Percentiles rank a stretch among this genome's conserved stretches.
Conservation (phyloP, 2,113 vertebrate species). For the Laticauda colubrina region DNA sequence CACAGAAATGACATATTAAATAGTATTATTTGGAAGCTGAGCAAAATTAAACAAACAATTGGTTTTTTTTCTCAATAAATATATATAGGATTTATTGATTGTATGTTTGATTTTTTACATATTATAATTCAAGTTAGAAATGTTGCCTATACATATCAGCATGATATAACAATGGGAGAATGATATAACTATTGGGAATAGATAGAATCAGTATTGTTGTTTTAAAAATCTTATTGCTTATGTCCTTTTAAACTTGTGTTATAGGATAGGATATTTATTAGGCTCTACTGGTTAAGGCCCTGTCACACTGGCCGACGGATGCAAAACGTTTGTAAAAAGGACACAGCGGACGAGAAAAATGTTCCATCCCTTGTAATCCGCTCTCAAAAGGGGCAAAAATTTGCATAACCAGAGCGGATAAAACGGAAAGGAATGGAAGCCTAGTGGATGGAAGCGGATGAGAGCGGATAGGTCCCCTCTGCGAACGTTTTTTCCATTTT, state of each 20-base stretch:
- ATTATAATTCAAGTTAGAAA: neutral
- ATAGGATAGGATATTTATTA: conserved; percentile 38
- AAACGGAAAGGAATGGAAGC: too few relatives aligned
- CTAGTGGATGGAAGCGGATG: too few relatives aligned
- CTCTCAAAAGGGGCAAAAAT: too few relatives aligned
- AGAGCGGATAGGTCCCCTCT: too few relatives aligned
- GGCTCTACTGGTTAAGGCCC: neutral
- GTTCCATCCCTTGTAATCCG: too few relatives aligned
- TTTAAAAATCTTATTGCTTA: conserved; percentile 10
- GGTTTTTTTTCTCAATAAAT: neutral
- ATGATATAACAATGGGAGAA: neutral
- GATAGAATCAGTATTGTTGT: conserved; percentile 20
- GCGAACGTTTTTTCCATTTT: too few relatives aligned
- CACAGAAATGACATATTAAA: neutral
- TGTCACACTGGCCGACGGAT: too few relatives aligned
- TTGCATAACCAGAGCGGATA: too few relatives aligned
- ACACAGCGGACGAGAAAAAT: too few relatives aligned
- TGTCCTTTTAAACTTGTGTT: conserved; percentile 37
- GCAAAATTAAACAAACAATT: neutral
- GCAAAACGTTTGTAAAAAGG: too few relatives aligned
- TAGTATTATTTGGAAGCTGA: neutral
- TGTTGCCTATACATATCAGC: conserved; percentile 3
- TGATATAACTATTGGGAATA: neutral
- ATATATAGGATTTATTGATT: neutral
- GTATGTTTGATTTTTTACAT: neutral